phyloP scores from a whole-genome alignment of 2,113 vertebrate genomes.

The Aplodontia rufa region DNA sequence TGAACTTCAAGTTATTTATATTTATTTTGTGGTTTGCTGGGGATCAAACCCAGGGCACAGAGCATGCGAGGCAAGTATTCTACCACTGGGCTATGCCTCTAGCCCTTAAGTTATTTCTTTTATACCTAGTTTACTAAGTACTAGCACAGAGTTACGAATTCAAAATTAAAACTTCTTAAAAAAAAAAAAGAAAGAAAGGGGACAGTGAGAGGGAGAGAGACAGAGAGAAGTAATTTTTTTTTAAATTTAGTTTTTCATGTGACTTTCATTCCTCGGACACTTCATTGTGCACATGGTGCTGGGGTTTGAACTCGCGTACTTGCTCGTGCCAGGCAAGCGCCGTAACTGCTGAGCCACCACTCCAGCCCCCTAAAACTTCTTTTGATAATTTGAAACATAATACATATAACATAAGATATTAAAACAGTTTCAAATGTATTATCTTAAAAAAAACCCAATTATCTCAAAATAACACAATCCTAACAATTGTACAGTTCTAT shows the following conservation, averaged over 20 bases:
- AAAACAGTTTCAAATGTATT: not conserved
- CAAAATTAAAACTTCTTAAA: constrained; percentile 31
- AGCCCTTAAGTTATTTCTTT: not conserved
- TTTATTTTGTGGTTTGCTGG: not conserved
- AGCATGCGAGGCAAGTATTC: not conserved
- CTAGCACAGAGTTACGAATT: not conserved
- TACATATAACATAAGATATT: not conserved
- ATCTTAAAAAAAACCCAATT: not conserved
- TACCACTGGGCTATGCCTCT: not conserved
- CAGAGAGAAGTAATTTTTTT: too few species aligned
- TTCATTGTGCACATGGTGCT: too few species aligned
- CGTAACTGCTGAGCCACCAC: too few species aligned
- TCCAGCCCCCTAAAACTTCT: too few species aligned
- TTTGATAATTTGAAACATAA: constrained; percentile 27
- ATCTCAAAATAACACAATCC: not conserved
- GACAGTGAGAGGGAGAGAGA: too few species aligned
- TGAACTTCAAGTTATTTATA: not conserved
- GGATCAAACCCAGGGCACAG: not conserved
- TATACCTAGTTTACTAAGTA: constrained; percentile 14
- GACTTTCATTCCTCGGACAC: too few species aligned
- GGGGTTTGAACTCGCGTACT: too few species aligned
- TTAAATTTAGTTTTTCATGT: too few species aligned
- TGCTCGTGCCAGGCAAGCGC: too few species aligned
- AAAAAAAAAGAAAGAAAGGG: too few species aligned
- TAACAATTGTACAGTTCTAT: constrained; percentile 20